Evolutionary conservation across 2,797 vertebrate species (phyloP).

Genomic region (Epinephelus awoara): DNA sequence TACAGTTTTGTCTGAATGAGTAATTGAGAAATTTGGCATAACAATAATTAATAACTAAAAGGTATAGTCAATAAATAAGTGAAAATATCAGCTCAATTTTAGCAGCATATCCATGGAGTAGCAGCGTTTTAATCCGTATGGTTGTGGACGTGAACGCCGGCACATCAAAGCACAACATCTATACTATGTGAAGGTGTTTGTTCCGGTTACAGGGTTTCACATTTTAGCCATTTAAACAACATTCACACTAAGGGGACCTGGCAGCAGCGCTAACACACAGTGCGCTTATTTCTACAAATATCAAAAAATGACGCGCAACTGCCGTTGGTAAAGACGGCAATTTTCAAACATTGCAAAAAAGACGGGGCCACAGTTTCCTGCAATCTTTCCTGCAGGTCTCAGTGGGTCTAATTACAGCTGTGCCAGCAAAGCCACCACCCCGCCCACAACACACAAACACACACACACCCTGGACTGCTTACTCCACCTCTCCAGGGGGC

Average conservation of each 20-base stretch:
- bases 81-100: neutral
- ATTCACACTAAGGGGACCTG: neutral
- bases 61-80: too few species aligned
- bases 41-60: too few species aligned
- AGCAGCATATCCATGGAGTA: neutral
- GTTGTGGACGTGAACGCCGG: neutral
- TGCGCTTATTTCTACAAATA: constrained; percentile 1
- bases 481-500: constrained; percentile 48
- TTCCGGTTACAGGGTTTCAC: neutral
- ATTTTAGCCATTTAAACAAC: neutral
- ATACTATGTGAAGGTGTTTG: neutral
- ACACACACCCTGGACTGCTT: constrained; percentile 24
- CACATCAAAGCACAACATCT: neutral
- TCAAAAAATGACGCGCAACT: constrained; percentile 19
- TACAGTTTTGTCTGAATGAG: too few species aligned
- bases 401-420: constrained; percentile 75
- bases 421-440: constrained; percentile 27
- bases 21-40: too few species aligned
- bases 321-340: neutral
- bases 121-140: neutral
- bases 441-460: constrained; percentile 7
- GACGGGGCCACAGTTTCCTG: constrained; percentile 30
- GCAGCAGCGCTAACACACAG: neutral
- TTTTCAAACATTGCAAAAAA: constrained; percentile 28
- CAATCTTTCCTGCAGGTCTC: constrained; percentile 60